phyloP scores from a whole-genome alignment of 1,140 invertebrate genomes.

The Caerostris darwini region DNA sequence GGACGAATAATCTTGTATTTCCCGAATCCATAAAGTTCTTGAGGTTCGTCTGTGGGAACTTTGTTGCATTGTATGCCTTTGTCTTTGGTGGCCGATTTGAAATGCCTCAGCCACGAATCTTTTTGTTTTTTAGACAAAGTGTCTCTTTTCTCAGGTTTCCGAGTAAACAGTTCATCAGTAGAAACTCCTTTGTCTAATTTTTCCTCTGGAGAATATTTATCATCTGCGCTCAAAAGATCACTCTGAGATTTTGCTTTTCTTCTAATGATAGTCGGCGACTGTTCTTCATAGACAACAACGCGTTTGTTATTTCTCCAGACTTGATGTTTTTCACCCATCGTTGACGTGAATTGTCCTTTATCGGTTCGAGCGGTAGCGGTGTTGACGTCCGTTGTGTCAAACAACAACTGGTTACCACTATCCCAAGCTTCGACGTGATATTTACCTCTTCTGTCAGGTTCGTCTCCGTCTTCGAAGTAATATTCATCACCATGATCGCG shows the following conservation, averaged over 20 bases:
- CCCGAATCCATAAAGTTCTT: conserved; percentile 72
- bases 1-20: conserved; percentile 69
- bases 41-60: conserved; percentile 59
- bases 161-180: conserved; percentile 67
- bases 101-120: conserved; percentile 67
- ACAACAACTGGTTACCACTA: conserved; percentile 68
- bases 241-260: conserved; percentile 76
- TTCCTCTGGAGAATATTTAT: conserved; percentile 43
- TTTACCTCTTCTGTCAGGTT: conserved; percentile 61
- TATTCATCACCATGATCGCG: conserved; percentile 28
- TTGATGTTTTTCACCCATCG: conserved; percentile 74
- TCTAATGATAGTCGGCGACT: conserved; percentile 61
- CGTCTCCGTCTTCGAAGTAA: conserved; percentile 48
- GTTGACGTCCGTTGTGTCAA: conserved; percentile 67
- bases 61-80: conserved; percentile 77
- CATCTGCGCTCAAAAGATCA: conserved; percentile 56
- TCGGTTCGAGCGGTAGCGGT: conserved; percentile 53
- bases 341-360: conserved; percentile 68
- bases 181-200: conserved; percentile 68
- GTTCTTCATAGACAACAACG: conserved; percentile 69
- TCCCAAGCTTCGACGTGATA: conserved; percentile 75
- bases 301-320: conserved; percentile 75
- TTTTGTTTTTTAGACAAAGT: conserved; percentile 61
- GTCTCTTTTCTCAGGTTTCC: conserved; percentile 62
- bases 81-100: conserved; percentile 72